A percentile compares a stretch with the other conserved stretches of the same genome.
These are phyloP conservation scores for Diacarnus erythraeanus DNA, from an alignment of 37 sponge, comb jelly and placozoan species.

Conservation along the genomic window DNA sequence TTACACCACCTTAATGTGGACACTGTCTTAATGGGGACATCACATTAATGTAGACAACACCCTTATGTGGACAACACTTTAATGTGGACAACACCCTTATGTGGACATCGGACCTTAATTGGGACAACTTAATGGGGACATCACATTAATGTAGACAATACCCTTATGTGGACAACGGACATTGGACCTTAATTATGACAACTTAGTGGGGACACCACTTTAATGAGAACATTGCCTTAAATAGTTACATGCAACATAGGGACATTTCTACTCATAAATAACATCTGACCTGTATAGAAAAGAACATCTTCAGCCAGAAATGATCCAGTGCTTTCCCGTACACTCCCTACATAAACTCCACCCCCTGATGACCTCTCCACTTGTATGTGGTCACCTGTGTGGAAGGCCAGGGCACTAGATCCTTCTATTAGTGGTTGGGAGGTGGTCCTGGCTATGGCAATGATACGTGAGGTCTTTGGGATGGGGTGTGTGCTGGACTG, in stretches of 20 bases:
- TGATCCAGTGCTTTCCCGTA: slow-evolving; percentile 33
- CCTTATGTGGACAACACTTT: too few relatives aligned
- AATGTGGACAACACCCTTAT: too few relatives aligned
- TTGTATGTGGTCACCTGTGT: slow-evolving; percentile 31
- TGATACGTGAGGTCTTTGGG: neutral
- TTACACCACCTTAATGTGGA: too few relatives aligned
- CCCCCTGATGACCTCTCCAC: slow-evolving; percentile 5
- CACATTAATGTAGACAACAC: too few relatives aligned
- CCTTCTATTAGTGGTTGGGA: slow-evolving; percentile 3
- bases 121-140: too few relatives aligned
- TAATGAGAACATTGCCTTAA: too few relatives aligned
- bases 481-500: neutral
- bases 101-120: too few relatives aligned
- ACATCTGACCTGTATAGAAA: slow-evolving; percentile 42
- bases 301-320: slow-evolving; percentile 54
- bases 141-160: too few relatives aligned
- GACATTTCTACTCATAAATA: neutral
- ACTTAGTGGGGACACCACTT: neutral
- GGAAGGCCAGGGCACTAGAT: slow-evolving; percentile 34
- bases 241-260: neutral
- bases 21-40: too few relatives aligned
- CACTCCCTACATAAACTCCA: slow-evolving; percentile 33
- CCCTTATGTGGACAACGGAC: too few relatives aligned
- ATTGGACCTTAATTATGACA: too few relatives aligned
- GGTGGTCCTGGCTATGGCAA: slow-evolving; percentile 41